Evolutionary conservation across 2,113 vertebrate genomes (phyloP), one percentile per base, ranked within the genome.

Genomic region (Paralichthys olivaceus): DNA sequence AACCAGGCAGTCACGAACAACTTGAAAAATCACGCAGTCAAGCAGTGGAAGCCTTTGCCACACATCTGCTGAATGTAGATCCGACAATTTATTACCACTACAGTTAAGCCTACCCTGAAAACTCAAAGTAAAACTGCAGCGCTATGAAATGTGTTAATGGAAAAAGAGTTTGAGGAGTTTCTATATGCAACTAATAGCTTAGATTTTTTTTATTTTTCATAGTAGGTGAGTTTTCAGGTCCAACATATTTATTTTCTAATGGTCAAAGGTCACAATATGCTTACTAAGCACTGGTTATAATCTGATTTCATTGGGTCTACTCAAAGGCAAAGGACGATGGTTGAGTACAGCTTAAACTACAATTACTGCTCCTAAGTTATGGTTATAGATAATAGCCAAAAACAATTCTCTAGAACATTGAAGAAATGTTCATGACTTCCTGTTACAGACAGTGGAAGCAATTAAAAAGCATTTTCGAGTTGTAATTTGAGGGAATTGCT

Each of bases 1-100:
- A 75, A 61, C 73, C 82, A 71, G 84, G 71, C 87, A 86, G 72
- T 68, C 70, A 74, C 76, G 75, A 81, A 83, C 79, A 77, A 61
- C 72, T 76, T 73, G 57, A 82, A 75, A 79, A 79, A 79, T 61
- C 71, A 26, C 62, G 87, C 76, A 63, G 70, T 49, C 68, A 61
- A 72, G 71, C 77, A 87, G 57, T 25, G 57, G 63, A 75, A 69
- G 59, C 28, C 57, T 22, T 55, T 19, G 55, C 29, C 66, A 76
- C 49, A 69, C 49, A 74, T 86, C 32, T 80, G 57, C 37, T 81
- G 56, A 76, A 81, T 81, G 51, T 32, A 75, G 61, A 55, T 57
- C 45, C 66, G n/a, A 14, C 20, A 26, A 47, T 77, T 75, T 66
- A 79, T 69, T 20, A 55, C 55, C 68, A 87, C 80, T 13, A 19